Percentiles rank a stretch among this genome's conserved stretches.
These are phyloP conservation scores for Charaxes varanes DNA, from an alignment of 1,140 invertebrate genomes.

Conservation along the genomic window DNA sequence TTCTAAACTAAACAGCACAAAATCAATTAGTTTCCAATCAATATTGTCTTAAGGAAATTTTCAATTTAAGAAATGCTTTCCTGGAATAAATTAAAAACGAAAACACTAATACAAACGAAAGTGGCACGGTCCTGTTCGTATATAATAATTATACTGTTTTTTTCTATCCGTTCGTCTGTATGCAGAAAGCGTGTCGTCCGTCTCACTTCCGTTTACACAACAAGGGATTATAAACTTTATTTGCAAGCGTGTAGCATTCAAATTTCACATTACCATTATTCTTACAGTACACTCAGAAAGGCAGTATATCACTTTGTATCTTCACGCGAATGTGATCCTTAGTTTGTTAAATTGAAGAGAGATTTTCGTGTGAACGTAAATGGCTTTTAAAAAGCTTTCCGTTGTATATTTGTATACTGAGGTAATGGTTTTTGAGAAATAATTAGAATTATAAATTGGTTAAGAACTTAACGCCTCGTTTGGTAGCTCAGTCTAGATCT, in stretches of 20 bases:
- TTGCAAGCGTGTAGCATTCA: conserved; percentile 9
- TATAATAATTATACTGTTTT: conserved; percentile 57
- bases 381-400: conserved; percentile 7
- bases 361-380: conserved; percentile 3
- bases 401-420: conserved; percentile 15
- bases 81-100: conserved; percentile 24
- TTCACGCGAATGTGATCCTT: conserved; percentile 10
- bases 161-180: conserved; percentile 47
- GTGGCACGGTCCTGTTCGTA: conserved; percentile 54
- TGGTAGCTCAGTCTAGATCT: conserved; percentile 22
- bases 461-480: conserved; percentile 26
- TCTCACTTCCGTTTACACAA: conserved; percentile 44
- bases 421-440: conserved; percentile 36
- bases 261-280: conserved; percentile 6
- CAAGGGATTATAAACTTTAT: conserved; percentile 17
- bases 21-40: too few relatives aligned
- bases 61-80: conserved; percentile 20
- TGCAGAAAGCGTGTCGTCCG: conserved; percentile 57
- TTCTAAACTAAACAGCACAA: too few relatives aligned
- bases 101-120: conserved; percentile 43
- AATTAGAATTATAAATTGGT: conserved; percentile 39
- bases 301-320: conserved; percentile 5
- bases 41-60: conserved; percentile 5
- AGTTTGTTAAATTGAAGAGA: neutral
- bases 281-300: conserved; percentile 19